Base-by-base conservation (phyloP, 1,140 invertebrate genomes). In the Tigriopus japonicus region DNA sequence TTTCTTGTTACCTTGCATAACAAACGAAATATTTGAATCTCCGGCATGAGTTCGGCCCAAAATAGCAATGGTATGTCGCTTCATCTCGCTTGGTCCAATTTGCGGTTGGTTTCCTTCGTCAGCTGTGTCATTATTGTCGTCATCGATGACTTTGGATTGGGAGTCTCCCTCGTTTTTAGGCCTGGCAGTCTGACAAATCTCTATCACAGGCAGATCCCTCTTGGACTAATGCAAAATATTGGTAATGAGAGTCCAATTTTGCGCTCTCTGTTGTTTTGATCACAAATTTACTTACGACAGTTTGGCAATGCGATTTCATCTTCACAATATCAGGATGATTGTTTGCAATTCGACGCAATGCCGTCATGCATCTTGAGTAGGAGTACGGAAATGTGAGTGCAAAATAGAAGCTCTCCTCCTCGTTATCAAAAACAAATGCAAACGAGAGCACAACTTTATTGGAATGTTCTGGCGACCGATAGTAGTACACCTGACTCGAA, bases 371-470 rank as follows among this genome's bases (percentile, higher is more conserved):
- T 51, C 86, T 76, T 0, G 87, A 85, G 73, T 96, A 98, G 1
- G 90, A 90, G 71, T 97, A 98, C 0, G 94, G 94, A 66, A 85
- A 89, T 10, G 83, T 84, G 66, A 95, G 80, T 0, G 86, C 80
- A 75, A 98, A 97, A 69, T 96, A 90, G 69, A 93, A 96, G 14
- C 41, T 60, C 1, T 91, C 79, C 66, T 87, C 85, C 71, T 95
- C 91, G 52, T 80, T 80, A 74, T 97, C 92, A 69, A 98, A 98
- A 17, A 82, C 83, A 70, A 96, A 95, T 0, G 87, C 83, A 71
- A 97, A 86, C 64, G 88, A 94, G 19, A 98, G 78, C 6, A 98
- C 84, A 69, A 93, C 91, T 62, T 94, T 85, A 58, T 89, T 85
- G 59, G 85, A 81, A 71, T 98, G 93, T 63, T 85, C 79, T 12